Evolutionary conservation across 2,888 invertebrate genomes (phyloP).

Genomic region (Cephus rjabovi): DNA sequence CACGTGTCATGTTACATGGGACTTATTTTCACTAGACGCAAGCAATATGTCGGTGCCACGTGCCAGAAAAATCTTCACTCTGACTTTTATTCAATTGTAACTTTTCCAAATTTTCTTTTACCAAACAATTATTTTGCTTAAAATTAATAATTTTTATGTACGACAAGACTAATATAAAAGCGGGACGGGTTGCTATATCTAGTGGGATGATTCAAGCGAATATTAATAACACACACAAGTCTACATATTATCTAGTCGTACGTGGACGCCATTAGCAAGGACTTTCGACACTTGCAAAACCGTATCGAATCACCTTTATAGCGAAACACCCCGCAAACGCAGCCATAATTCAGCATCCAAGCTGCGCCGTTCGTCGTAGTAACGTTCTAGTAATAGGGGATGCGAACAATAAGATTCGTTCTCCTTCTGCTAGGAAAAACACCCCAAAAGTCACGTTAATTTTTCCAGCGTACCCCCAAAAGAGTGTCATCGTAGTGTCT

Average conservation of each 20-base stretch:
- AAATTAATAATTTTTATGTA: neutral
- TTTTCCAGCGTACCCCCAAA: neutral
- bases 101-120: neutral
- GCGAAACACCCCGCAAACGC: conserved; percentile 44
- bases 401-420: conserved; percentile 37
- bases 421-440: conserved; percentile 2
- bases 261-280: conserved; percentile 44
- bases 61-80: conserved; percentile 31
- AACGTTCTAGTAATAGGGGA: conserved; percentile 21
- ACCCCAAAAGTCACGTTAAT: neutral
- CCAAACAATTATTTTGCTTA: neutral
- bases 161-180: neutral
- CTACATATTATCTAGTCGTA: conserved; percentile 32
- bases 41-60: conserved; percentile 60
- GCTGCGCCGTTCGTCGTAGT: conserved; percentile 19
- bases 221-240: conserved; percentile 57
- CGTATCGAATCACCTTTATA: conserved; percentile 63
- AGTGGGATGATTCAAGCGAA: conserved; percentile 10
- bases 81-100: conserved; percentile 1
- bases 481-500: neutral
- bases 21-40: conserved; percentile 44
- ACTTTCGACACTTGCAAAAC: conserved; percentile 66
- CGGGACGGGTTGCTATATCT: neutral
- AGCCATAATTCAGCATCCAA: conserved; percentile 54
- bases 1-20: conserved; percentile 63